These are phyloP conservation scores for Dicentrarchus labrax DNA, from an alignment of 2,113 vertebrate species.

Conservation along the genomic window DNA sequence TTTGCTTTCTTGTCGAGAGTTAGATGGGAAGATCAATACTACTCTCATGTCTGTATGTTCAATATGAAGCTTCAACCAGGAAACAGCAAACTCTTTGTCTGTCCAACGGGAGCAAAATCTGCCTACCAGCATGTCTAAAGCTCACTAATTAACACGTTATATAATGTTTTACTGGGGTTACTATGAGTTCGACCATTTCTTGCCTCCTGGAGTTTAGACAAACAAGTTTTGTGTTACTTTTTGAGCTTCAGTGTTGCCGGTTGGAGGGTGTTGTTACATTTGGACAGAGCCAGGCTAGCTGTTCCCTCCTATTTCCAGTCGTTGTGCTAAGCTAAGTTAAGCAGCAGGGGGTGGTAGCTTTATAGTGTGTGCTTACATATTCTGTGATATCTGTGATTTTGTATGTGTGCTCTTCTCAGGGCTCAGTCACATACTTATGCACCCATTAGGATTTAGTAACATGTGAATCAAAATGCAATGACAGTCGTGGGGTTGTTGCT, in stretches of 20 bases:
- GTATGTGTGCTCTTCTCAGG: background rate
- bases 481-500: background rate
- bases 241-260: background rate
- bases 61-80: background rate
- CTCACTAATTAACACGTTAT: background rate
- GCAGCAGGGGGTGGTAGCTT: background rate
- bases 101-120: background rate
- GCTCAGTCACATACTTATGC: background rate
- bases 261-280: background rate
- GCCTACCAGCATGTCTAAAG: background rate
- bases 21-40: background rate
- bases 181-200: too few relatives aligned
- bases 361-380: background rate
- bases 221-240: background rate
- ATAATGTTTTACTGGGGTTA: background rate
- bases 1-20: background rate
- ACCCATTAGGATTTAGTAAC: background rate
- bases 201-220: background rate
- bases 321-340: background rate
- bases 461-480: background rate
- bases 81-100: background rate
- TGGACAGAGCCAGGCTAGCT: background rate
- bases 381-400: background rate
- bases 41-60: background rate
- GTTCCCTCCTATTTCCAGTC: background rate